Base-by-base conservation (phyloP, 2,888 invertebrate species). In the Caradrina kadenii region DNA sequence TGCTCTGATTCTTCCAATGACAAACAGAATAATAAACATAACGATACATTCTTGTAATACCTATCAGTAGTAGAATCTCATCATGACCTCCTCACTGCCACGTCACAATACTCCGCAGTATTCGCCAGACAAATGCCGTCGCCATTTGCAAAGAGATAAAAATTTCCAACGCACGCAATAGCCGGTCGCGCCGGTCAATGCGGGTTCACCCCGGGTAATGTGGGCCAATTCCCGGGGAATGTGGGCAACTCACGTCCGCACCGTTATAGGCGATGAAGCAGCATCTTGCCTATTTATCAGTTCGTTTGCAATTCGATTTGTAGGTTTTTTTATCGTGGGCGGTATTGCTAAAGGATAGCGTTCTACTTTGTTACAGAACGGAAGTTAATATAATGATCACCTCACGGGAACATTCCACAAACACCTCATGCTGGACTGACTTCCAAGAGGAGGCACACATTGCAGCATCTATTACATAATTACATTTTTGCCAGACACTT, bases 61-160 rank as follows among this genome's bases (percentile, higher is more conserved):
- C 8, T 35, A 35, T 26, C 31, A 59, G 31, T 1, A n/a, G 39
- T 39, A 21, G 13, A 42, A 22, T 7, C 8, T 21, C 55, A 26
- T 58, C 17, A 31, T 17, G 19, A 17, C 19, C 42, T 52, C 19
- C 35, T 6, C 3, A 22, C 26, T 49, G n/a, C 10, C 19, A 35
- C 45, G 52, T 26, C 17, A 49, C 22, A 62, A 58, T 58, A 31
- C 42, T 69, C 35, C 56, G 17, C 59, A 67, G 58, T 50, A 59
- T 60, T 77, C 42, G 15, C 26, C 72, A 60, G 63, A 80, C 74
- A 78, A 77, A 82, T 82, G 69, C 66, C 68, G 31, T 10, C 49
- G 56, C 64, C 74, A 75, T 82, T 81, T 80, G 70, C 74, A 77
- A 80, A 66, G 61, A 64, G 68, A 82, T 81, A 82, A 82, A 80